These are phyloP conservation scores for Echinops telfairi DNA, from an alignment of 2,113 vertebrate species.

Conservation along the genomic window DNA sequence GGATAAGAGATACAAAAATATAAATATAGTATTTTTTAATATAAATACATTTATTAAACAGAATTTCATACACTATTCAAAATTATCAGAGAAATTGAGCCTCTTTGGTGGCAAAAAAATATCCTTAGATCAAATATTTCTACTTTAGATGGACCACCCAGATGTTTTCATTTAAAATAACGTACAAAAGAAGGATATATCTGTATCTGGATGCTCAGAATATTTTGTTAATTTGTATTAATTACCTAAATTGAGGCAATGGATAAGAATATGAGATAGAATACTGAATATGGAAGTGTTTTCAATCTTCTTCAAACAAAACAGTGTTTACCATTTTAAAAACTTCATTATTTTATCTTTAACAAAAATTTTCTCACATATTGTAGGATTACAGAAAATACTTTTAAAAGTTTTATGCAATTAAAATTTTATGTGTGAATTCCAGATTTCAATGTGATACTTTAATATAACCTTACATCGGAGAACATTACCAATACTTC, in stretches of 20 bases:
- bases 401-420: conserved; percentile 25
- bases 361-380: neutral
- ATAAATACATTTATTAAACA: neutral
- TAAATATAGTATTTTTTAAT: neutral
- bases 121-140: neutral
- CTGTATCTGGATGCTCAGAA: conserved; percentile 1
- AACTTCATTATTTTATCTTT: neutral
- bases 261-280: neutral
- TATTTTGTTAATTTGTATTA: conserved; percentile 27
- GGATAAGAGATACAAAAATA: neutral
- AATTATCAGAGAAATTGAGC: neutral
- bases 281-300: neutral
- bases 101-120: neutral
- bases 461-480: neutral
- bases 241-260: conserved; percentile 49
- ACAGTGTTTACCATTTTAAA: neutral
- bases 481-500: neutral
- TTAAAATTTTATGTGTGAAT: conserved; percentile 4
- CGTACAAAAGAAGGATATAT: neutral
- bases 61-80: neutral
- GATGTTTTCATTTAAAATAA: neutral
- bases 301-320: conserved; percentile 30
- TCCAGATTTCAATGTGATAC: neutral
- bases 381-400: neutral
- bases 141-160: neutral